Evolutionary conservation across 2,888 invertebrate genomes (phyloP), one percentile per base, ranked within the genome.

Genomic region (Eristalis intricaria): DNA sequence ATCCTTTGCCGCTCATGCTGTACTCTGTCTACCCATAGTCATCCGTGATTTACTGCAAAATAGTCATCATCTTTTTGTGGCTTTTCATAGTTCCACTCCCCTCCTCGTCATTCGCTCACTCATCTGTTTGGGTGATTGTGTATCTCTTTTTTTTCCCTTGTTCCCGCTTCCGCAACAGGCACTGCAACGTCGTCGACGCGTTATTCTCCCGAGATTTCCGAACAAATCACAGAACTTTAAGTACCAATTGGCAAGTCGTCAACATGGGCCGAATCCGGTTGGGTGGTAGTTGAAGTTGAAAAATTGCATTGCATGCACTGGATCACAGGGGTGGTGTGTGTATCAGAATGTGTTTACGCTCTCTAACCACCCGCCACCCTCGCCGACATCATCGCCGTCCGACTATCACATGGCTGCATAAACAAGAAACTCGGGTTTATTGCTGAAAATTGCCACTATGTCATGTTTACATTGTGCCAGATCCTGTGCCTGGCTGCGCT

Each of bases 381-480:
- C 50, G 5, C 15, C n/a, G 43, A 4, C 32, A 10, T 32, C 32
- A 32, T 32, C 32, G 5, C 32, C 32, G 10, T 32, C 32, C 32
- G 32, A 32, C 32, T 32, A 32, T 32, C 32, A 32, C 50, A 43
- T n/a, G 43, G 43, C 43, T n/a, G 43, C 66, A 77, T 77, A 70
- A 65, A 61, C 32, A 64, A 63, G 75, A 65, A 63, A 23, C 71
- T 66, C 56, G 66, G 60, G 64, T 84, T 87, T 87, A 87, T 84
- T 76, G 71, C 65, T 69, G 23, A 43, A 78, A 82, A 82, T 81
- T 86, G 86, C 87, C 76, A 87, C 80, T 76, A 87, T 80, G 79
- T 84, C 87, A 87, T 87, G 87, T 84, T 76, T 80, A 87, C 84
- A 87, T 80, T 87, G 87, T 70, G 75, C n/a, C 63, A 79, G 75